Evolutionary conservation across 2,113 vertebrate genomes (phyloP), one percentile per base, ranked within the genome.

Genomic region (Odontophorus gujanensis): DNA sequence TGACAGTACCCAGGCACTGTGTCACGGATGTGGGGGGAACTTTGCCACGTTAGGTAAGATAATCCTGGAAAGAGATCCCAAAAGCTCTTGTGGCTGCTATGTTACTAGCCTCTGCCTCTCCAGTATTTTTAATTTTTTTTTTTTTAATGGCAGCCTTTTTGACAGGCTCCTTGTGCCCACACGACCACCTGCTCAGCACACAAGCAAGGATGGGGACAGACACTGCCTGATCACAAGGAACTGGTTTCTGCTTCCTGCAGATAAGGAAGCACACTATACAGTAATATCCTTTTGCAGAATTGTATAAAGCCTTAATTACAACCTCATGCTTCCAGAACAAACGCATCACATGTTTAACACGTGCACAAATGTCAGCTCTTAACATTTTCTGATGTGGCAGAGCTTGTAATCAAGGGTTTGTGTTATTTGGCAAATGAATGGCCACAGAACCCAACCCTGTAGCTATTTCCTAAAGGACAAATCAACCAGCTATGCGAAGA

Each of bases 241-340:
- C 86, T 65, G 62, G 81, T 76, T 95, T 80, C 92, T 95, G 95
- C 90, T 90, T 81, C 83, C 73, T 0, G 5, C 86, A 92, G 84
- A 87, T 94, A 95, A 94, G 71, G 67, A 91, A 92, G 48, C 63
- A 69, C 67, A 45, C 57, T 65, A 71, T 67, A 77, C 76, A 75
- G 89, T 89, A 69, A 91, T 94, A 81, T 87, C 45, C 67, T 85
- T 65, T 81, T 90, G 79, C 88, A 89, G 9, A 94, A 92, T 66
- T 6, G 2, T 71, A 73, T 65, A 85, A 95, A 95, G 69, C 59
- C 79, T n/a, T 95, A 91, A 95, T 93, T 92, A 95, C 91, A 91
- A 85, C 81, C 61, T 93, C 78, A 88, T 84, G 83, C 73, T 81
- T 95, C 58, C 80, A 81, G 73, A 92, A 85, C 88, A 96, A 87